Conservation (phyloP, 1,140 invertebrate species). For the Sesamia nonagrioides region DNA sequence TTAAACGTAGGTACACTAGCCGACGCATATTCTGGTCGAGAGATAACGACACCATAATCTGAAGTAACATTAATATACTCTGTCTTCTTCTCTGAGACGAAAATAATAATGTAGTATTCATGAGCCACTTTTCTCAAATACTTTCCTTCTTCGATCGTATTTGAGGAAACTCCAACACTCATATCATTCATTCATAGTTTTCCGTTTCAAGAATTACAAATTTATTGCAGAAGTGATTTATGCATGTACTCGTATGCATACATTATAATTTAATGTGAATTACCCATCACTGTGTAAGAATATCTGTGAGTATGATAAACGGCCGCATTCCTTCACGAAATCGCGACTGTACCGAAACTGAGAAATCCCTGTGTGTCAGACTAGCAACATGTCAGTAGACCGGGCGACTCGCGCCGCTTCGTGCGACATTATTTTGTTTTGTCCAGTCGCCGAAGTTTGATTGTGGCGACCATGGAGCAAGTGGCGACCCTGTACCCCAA, state of each 20-base stretch:
- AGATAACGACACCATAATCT: neutral
- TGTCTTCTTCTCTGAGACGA: no score
- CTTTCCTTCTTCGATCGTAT: neutral
- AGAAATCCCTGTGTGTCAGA: slow-evolving; percentile 28
- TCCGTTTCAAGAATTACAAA: neutral
- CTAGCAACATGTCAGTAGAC: neutral
- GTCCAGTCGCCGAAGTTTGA: neutral
- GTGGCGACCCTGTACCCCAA: no score
- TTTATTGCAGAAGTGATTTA: neutral
- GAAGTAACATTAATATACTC: neutral
- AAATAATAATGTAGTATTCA: neutral
- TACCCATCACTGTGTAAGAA: neutral
- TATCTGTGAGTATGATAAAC: neutral
- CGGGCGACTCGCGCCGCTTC: neutral
- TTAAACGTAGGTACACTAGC: neutral
- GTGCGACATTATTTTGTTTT: neutral
- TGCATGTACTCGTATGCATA: neutral
- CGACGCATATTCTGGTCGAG: no score
- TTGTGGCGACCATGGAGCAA: neutral
- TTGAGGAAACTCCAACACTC: neutral
- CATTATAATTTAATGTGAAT: neutral
- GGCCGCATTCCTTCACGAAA: slow-evolving; percentile 7
- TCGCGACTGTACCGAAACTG: slow-evolving; percentile 30
- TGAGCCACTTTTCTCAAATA: neutral
- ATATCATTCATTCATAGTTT: slow-evolving; percentile 1